These are phyloP conservation scores for Mesorhabditis spiculigera DNA, from an alignment of 2,888 invertebrate genomes.

Conservation along the genomic window DNA sequence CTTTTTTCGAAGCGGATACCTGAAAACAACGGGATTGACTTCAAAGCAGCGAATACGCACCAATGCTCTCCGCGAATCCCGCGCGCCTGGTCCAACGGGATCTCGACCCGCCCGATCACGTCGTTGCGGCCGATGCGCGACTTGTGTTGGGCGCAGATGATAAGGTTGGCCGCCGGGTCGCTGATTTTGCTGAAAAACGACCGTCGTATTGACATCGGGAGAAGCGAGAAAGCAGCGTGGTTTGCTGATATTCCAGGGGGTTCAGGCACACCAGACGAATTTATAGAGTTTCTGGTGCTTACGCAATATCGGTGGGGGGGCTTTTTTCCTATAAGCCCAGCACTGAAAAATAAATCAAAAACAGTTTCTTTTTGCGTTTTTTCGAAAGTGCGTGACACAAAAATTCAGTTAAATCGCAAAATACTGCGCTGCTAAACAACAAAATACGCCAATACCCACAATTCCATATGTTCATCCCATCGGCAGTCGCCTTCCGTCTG, in stretches of 20 bases:
- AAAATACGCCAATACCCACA: slow-evolving; percentile 27
- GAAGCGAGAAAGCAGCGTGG: too few species aligned
- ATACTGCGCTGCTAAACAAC: too few species aligned
- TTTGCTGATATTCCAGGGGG: too few species aligned
- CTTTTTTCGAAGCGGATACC: slow-evolving; percentile 38
- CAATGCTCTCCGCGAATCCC: background rate
- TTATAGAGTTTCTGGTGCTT: too few species aligned
- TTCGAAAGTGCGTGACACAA: too few species aligned
- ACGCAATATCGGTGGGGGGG: background rate
- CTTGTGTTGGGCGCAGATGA: slow-evolving; percentile 40
- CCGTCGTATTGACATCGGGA: too few species aligned
- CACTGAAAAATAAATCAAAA: background rate
- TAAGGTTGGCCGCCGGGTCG: slow-evolving; percentile 38
- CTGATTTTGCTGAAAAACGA: slow-evolving; percentile 35
- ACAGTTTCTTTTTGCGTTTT: background rate
- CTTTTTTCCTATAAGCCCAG: background rate
- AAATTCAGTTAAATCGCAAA: too few species aligned
- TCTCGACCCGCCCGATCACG: slow-evolving; percentile 5
- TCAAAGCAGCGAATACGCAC: background rate
- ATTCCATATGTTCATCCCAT: slow-evolving; percentile 55
- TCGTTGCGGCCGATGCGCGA: slow-evolving; percentile 31
- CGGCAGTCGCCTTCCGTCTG: slow-evolving; percentile 30
- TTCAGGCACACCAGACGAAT: too few species aligned
- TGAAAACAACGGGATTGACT: slow-evolving; percentile 10
- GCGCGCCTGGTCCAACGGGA: background rate